Evolutionary conservation across 1,140 invertebrate genomes (phyloP).

Genomic region (Hyles vespertilio): DNA sequence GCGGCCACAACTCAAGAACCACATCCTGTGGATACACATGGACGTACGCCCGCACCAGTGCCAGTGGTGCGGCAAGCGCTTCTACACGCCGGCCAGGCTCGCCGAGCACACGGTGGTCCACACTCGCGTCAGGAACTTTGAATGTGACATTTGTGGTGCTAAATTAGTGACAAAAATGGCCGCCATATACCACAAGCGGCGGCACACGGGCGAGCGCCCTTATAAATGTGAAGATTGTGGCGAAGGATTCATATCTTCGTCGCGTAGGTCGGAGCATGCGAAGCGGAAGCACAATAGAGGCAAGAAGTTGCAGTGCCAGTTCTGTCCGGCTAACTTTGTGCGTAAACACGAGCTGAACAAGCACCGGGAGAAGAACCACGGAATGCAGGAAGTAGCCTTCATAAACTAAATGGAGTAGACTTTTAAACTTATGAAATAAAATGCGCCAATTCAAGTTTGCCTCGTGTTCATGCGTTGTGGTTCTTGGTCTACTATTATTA

Average conservation of each 20-base stretch:
- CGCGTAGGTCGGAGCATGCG: conserved; percentile 56
- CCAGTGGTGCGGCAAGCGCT: conserved; percentile 66
- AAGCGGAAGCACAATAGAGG: conserved; percentile 63
- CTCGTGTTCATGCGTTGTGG: no score
- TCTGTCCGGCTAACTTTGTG: conserved; percentile 47
- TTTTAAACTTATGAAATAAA: no score
- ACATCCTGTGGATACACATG: conserved; percentile 73
- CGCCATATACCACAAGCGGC: conserved; percentile 59
- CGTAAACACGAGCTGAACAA: conserved; percentile 50
- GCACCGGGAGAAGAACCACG: conserved; percentile 41
- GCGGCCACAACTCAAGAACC: conserved; percentile 64
- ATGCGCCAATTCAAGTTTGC: no score
- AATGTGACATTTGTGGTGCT: conserved; percentile 68
- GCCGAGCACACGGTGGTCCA: conserved; percentile 69
- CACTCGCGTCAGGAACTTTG: conserved; percentile 63
- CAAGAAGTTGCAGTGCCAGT: conserved; percentile 34
- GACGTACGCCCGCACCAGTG: conserved; percentile 68
- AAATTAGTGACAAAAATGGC: conserved; percentile 68
- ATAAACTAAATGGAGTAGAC: background rate
- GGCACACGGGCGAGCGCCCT: conserved; percentile 86
- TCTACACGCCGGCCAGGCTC: conserved; percentile 63
- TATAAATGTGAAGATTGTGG: conserved; percentile 84
- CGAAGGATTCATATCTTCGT: conserved; percentile 70
- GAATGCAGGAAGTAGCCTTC: background rate
- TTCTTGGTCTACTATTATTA: no score